phyloP scores from a whole-genome alignment of 2,888 invertebrate species.

The Tenthredo mesomela region DNA sequence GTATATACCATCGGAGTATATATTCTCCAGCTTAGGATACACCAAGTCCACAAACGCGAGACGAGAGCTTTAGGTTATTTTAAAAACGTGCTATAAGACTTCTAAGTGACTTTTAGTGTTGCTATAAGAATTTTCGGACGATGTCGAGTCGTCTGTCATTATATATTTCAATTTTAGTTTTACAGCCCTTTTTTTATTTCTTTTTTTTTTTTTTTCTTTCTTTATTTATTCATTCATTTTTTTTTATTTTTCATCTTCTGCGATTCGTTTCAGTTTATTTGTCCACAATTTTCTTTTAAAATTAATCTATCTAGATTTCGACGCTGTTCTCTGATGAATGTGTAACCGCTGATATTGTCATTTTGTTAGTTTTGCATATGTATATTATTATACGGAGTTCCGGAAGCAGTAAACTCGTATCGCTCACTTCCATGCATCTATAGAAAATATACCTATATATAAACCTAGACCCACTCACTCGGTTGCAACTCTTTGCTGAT shows the following conservation, averaged over 20 bases:
- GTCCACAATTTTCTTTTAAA: neutral
- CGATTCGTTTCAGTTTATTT: neutral
- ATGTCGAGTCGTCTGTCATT: conserved; percentile 25
- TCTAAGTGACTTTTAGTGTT: conserved; percentile 75
- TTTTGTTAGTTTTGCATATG: neutral
- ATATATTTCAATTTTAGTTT: conserved; percentile 25
- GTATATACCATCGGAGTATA: neutral
- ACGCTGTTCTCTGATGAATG: neutral
- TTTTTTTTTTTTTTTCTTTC: neutral
- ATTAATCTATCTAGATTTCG: neutral
- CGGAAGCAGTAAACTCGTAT: conserved; percentile 18
- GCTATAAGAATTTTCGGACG: neutral
- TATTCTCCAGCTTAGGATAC: neutral
- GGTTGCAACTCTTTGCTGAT: conserved; percentile 17
- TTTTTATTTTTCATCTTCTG: neutral
- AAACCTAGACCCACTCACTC: neutral
- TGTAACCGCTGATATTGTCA: neutral
- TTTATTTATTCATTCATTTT: too few relatives aligned
- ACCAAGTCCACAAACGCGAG: neutral
- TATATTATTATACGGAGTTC: neutral
- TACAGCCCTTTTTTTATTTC: neutral
- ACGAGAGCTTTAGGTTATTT: neutral
- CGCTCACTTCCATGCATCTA: neutral
- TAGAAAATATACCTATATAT: neutral
- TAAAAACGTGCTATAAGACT: neutral